Evolutionary conservation across 2,113 vertebrate genomes (phyloP).

Genomic region (Bubo blakistoni): DNA sequence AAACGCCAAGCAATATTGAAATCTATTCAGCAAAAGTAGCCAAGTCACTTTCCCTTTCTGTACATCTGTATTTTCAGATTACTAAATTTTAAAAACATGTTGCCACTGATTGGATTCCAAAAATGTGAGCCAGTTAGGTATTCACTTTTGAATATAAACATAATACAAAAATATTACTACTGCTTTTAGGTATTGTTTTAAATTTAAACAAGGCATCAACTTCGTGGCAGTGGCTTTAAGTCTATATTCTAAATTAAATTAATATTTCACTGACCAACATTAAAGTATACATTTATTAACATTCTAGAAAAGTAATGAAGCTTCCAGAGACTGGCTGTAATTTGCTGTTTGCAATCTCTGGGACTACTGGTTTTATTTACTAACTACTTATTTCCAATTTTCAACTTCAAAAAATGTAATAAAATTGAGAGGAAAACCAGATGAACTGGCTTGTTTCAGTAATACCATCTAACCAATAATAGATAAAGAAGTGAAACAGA

Average conservation of each 20-base stretch:
- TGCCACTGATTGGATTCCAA: background rate
- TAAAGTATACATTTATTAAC: background rate
- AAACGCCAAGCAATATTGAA: background rate
- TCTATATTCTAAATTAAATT: background rate
- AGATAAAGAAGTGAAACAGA: background rate
- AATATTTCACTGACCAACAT: background rate
- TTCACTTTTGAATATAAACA: background rate
- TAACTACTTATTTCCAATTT: background rate
- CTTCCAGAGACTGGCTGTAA: background rate
- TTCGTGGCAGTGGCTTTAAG: background rate
- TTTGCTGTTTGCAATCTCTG: background rate
- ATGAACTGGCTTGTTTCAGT: background rate
- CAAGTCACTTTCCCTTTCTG: background rate
- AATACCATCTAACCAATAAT: background rate
- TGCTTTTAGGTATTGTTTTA: background rate
- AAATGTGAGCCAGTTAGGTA: background rate
- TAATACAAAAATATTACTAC: background rate
- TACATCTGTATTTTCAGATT: background rate
- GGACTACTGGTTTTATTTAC: background rate
- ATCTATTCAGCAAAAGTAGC: background rate
- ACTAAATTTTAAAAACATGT: background rate
- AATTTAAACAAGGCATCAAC: background rate
- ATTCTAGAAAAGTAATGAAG: background rate
- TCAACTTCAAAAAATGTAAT: background rate
- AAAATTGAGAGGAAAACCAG: background rate